Evolutionary conservation across 2,797 vertebrate species (phyloP), one percentile per base, ranked within the genome.

Genomic region (Oreochromis grahami): DNA sequence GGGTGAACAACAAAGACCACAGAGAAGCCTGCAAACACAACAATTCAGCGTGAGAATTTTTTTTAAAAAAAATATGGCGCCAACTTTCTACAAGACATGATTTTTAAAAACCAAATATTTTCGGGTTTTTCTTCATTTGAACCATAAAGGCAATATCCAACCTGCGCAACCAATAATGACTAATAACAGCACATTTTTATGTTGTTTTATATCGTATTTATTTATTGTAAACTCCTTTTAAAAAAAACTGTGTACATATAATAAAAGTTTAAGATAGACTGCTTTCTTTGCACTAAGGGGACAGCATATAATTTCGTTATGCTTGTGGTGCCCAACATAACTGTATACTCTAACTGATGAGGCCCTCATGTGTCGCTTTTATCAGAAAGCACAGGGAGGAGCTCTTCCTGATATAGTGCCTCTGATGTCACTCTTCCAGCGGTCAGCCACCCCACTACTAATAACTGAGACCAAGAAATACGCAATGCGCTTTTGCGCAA

Each of bases 1-100:
- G 95, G 5, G 98, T 98, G 92, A 98, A 91, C 63, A 99, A 93
- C 89, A 99, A 97, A 60, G 97, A 98, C 98, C 99, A 99, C 86
- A 99, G 94, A 53, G 99, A 99, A 17, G 97, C 96, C 98, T 99
- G 91, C 19, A 84, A 76, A 79, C 9, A 78, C 80, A 83, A 5
- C 10, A n/a, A 70, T 1, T 17, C 5, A 53, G 38, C 5, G 32
- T 77, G 32, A 79, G 10, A 21, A 8, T 9, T 24, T n/a, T 56
- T 32, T 76, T 2, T 0, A 32, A n/a, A n/a, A n/a, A n/a, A n/a
- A 15, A 8, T 2, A n/a, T 26, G 21, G 21, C 52, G 29, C 2
- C 43, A 50, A 32, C 26, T 50, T 48, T 72, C 43, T 19, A 48
- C 26, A 74, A 50, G 4, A 50, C 26, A n/a, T n/a, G 6, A 50